A percentile compares a stretch with the other conserved stretches of the same genome.
These are phyloP conservation scores for Phenacoccus solenopsis DNA, from an alignment of 1,140 invertebrate genomes.

Conservation along the genomic window DNA sequence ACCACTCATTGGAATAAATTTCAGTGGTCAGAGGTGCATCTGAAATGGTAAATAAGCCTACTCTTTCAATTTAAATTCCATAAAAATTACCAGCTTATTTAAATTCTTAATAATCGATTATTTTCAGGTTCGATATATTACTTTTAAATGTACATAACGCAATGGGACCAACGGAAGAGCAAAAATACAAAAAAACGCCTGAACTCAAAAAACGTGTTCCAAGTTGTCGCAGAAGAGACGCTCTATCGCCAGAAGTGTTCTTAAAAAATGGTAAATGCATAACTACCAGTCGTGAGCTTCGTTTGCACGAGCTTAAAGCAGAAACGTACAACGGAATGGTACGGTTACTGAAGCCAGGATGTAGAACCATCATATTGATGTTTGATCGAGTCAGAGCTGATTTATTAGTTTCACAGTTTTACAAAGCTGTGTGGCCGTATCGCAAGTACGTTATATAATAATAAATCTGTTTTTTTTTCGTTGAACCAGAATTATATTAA, in stretches of 20 bases:
- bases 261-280: constrained; percentile 9
- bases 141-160: neutral
- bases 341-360: constrained; percentile 83
- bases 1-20: neutral
- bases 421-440: constrained; percentile 87
- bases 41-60: neutral
- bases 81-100: neutral
- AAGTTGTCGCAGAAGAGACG: neutral
- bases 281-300: constrained; percentile 42
- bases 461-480: constrained; percentile 18
- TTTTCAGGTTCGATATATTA: neutral
- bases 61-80: neutral
- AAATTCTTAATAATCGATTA: too few relatives aligned
- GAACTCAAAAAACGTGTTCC: neutral
- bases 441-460: constrained; percentile 53
- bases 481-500: constrained; percentile 9
- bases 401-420: constrained; percentile 78
- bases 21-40: neutral
- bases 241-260: neutral
- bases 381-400: constrained; percentile 77
- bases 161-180: neutral
- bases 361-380: constrained; percentile 79
- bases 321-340: constrained; percentile 94
- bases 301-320: constrained; percentile 80
- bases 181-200: neutral